Conservation (phyloP, 1,140 invertebrate genomes). For the Drosophila obscura region DNA sequence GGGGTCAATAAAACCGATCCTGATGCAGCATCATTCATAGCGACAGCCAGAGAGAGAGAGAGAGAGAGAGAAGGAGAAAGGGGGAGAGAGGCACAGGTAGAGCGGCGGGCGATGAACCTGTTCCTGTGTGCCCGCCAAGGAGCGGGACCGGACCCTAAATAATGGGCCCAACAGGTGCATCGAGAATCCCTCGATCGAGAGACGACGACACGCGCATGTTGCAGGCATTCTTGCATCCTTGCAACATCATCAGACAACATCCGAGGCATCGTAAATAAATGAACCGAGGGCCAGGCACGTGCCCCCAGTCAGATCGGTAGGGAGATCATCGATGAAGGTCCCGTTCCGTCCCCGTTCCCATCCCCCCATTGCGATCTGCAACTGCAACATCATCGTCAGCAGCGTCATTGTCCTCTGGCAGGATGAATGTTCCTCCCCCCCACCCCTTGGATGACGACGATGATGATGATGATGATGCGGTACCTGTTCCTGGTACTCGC, state of each 20-base stretch:
- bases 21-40: too few relatives aligned
- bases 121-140: conserved; percentile 6
- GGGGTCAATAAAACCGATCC: too few relatives aligned
- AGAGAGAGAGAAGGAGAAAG: too few relatives aligned
- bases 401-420: conserved; percentile 44
- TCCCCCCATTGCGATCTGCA: conserved; percentile 12
- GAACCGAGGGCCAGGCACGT: conserved; percentile 30
- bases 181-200: background rate
- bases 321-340: background rate
- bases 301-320: conserved; percentile 2
- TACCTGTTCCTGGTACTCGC: conserved; percentile 30
- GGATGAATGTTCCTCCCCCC: conserved; percentile 5
- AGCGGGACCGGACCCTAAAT: conserved; percentile 3
- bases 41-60: too few relatives aligned
- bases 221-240: conserved; percentile 26
- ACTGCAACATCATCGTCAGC: conserved; percentile 19
- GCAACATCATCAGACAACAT: conserved; percentile 13
- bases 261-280: conserved; percentile 34
- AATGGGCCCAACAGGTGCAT: conserved; percentile 41
- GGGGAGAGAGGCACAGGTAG: too few relatives aligned
- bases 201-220: conserved; percentile 16
- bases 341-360: background rate
- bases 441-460: too few relatives aligned
- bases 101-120: conserved; percentile 35
- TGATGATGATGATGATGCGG: conserved; percentile 19